A percentile compares a stretch with the other conserved stretches of the same genome.
Conservation (phyloP, 1,140 invertebrate genomes). For the Heliothis subflexa region DNA sequence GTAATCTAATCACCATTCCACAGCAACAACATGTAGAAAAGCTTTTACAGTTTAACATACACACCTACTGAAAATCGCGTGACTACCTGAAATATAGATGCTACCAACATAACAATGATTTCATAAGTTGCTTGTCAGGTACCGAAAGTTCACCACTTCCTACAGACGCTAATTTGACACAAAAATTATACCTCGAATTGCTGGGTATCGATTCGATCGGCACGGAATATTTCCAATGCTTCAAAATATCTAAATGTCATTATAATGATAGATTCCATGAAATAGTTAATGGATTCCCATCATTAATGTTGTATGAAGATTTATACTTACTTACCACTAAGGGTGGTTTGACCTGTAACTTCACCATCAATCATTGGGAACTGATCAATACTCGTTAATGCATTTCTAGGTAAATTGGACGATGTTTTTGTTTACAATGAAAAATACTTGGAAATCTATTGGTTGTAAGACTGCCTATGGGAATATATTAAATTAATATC, state of each 20-base stretch:
- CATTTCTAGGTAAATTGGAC: slow-evolving; percentile 14
- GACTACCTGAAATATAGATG: too few relatives aligned
- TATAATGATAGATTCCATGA: slow-evolving; percentile 11
- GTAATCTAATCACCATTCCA: too few relatives aligned
- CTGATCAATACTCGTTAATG: slow-evolving; percentile 30
- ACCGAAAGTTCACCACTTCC: too few relatives aligned
- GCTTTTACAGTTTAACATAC: too few relatives aligned
- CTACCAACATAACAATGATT: too few relatives aligned
- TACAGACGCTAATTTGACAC: too few relatives aligned
- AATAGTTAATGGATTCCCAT: background rate
- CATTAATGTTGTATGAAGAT: slow-evolving; percentile 17
- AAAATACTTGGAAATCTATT: too few relatives aligned
- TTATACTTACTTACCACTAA: background rate
- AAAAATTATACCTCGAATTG: background rate
- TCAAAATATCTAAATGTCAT: slow-evolving; percentile 15
- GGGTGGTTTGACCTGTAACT: background rate
- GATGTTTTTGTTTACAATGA: background rate
- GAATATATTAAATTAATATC: too few relatives aligned
- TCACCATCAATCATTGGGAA: slow-evolving; percentile 12
- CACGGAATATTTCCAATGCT: slow-evolving; percentile 18
- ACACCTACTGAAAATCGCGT: too few relatives aligned
- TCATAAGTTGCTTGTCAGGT: too few relatives aligned
- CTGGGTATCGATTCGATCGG: background rate
- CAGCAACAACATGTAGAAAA: too few relatives aligned
- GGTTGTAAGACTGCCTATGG: too few relatives aligned